These are phyloP conservation scores for Miniopterus natalensis DNA, from an alignment of 2,113 vertebrate species.

Conservation along the genomic window DNA sequence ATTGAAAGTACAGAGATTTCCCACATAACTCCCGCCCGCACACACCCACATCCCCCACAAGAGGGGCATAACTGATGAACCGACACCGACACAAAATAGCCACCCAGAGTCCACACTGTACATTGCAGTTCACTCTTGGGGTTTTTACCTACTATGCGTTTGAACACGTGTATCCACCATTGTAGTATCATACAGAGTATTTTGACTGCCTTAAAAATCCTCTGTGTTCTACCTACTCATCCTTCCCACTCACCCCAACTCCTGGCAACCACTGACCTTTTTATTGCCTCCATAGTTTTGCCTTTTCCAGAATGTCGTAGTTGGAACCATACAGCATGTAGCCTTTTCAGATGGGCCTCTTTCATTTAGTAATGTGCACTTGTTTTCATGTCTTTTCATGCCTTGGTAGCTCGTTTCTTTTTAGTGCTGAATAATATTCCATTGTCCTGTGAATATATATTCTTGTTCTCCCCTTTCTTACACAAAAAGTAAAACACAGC, in stretches of 20 bases:
- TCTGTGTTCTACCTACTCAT: background rate
- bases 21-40: background rate
- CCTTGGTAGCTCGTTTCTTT: background rate
- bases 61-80: background rate
- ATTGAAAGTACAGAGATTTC: background rate
- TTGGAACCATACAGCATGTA: background rate
- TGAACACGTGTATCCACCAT: background rate
- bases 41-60: background rate
- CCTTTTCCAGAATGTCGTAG: background rate
- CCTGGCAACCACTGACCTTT: background rate
- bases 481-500: background rate
- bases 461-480: constrained; percentile 27
- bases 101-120: background rate
- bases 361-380: background rate
- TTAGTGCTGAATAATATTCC: background rate
- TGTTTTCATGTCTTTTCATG: background rate
- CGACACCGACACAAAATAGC: background rate
- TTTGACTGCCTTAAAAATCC: background rate
- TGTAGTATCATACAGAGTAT: background rate
- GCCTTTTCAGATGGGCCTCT: background rate
- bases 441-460: constrained; percentile 12
- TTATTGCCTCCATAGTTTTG: background rate
- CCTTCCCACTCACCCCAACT: background rate
- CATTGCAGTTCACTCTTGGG: background rate
- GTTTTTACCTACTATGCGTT: background rate